Base-by-base conservation (phyloP, 2,113 vertebrate species). In the Callocephalon fimbriatum region DNA sequence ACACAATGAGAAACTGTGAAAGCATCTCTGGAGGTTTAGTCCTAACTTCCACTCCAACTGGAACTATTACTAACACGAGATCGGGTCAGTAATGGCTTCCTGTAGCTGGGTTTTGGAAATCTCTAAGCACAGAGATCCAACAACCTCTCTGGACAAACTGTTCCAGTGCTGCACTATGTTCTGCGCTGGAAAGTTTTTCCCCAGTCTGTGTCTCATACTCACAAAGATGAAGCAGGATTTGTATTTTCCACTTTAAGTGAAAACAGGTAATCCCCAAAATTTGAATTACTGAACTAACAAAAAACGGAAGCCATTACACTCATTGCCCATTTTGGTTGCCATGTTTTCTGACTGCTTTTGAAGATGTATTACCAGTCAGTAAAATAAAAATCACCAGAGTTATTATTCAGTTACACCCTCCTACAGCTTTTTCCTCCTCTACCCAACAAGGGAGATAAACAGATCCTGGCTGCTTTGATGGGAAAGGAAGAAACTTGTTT, bases 21-120 rank as follows among this genome's bases (percentile, higher is more conserved):
- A 76, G 22, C 45, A 37, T 65, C 72, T 63, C 72, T 61, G 21
- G 16, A 59, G 8, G 18, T n/a, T 48, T 9, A 62, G 27, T 27
- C 6, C 62, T 58, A 3, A 10, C 6, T 21, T 7, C 4, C 8
- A 1, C 47, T 63, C n/a, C 0, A 15, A 78, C 32, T 6, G 1
- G 8, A 32, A 19, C 31, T 63, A 54, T 1, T 53, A 40, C 37
- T 78, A 38, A 48, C 62, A 44, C 7, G 5, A 50, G 7, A 50
- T 25, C 38, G 50, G 51, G 32, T 10, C 66, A 79, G 12, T 1
- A 15, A 47, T 2, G 7, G 38, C 21, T 78, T 48, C 10, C 47
- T 26, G 6, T 1, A 61, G 25, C 0, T 18, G 18, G 71, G 35
- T 31, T 47, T 37, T 14, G 3, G 42, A 70, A 86, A 27, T 3